phyloP scores from a whole-genome alignment of 2,113 vertebrate species.

The Xyliphius kryptos region DNA sequence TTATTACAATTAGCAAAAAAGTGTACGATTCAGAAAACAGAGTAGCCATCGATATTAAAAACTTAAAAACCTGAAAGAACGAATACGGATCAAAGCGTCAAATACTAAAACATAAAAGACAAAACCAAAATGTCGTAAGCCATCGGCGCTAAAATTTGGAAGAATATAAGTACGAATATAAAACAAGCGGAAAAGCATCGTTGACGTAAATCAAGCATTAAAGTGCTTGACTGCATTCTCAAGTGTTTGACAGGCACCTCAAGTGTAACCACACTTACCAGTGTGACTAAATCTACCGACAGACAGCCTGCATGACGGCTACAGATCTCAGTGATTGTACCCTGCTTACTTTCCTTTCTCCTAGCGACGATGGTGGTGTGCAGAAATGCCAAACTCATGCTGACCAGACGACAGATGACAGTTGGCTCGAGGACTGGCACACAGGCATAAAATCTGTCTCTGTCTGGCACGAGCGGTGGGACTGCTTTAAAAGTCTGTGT shows the following conservation, averaged over 20 bases:
- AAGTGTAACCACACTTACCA: constrained; percentile 13
- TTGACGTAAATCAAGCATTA: too few relatives aligned
- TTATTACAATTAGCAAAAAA: too few relatives aligned
- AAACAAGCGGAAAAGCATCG: constrained; percentile 10
- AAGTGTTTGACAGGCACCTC: constrained; percentile 1
- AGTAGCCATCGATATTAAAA: too few relatives aligned
- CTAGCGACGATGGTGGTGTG: constrained; percentile 34
- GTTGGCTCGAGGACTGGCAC: constrained; percentile 32
- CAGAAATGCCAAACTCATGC: constrained; percentile 32
- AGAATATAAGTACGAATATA: too few relatives aligned
- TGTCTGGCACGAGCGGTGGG: constrained; percentile 48
- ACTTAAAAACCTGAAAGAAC: too few relatives aligned
- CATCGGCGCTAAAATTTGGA: too few relatives aligned
- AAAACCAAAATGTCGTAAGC: too few relatives aligned
- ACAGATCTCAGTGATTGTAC: background rate
- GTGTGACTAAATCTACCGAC: constrained; percentile 25
- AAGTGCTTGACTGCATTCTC: background rate
- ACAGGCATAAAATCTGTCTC: constrained; percentile 38
- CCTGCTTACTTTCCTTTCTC: constrained; percentile 17
- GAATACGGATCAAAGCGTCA: too few relatives aligned
- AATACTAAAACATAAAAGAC: too few relatives aligned
- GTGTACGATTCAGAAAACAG: too few relatives aligned
- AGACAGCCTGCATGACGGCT: constrained; percentile 12
- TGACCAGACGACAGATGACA: constrained; percentile 43
- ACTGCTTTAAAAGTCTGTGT: constrained; percentile 36